Evolutionary conservation across 2,113 vertebrate genomes (phyloP), one percentile per base, ranked within the genome.

Genomic region (Pycnonotus jocosus): DNA sequence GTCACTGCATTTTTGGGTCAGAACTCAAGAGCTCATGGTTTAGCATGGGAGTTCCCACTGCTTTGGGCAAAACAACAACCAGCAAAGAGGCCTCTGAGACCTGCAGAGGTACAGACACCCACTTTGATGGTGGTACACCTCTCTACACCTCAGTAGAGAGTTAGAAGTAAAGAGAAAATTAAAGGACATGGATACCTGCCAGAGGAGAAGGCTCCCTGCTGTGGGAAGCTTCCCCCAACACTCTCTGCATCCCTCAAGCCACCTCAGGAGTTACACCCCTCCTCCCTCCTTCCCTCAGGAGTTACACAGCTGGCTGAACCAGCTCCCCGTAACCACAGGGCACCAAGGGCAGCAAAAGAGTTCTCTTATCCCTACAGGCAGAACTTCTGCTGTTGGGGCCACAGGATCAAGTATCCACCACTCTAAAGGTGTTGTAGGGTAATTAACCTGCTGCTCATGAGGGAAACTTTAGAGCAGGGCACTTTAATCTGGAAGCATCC

Each of bases 401-500:
- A 71, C 86, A 78, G 60, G 35, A 81, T 24, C 51, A 73, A 85
- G 48, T 23, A 68, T 28, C 53, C 1, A 7, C 8, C 33, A 53
- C 47, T 77, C 47, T 24, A 5, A 78, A 88, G 17, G 53, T 80
- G 69, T 69, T 48, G 53, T 35, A 91, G 47, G 21, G 37, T 50
- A 71, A 92, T 88, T 70, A 58, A 68, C n/a, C 44, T 47, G 72
- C 31, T 86, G 38, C 24, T 51, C 80, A 53, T 7, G 17, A 89
- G 28, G 69, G 47, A 81, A 86, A 73, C 10, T 60, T 86, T 1
- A 62, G 42, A 90, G 64, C 22, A 86, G 33, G 42, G 15, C 33
- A 88, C 80, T 92, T 86, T 31, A 70, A 90, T 86, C 60, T 83
- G 50, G n/a, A 62, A 90, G 42, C 35, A 94, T 17, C 50, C 23